Percentiles rank a stretch among this genome's conserved stretches.
Evolutionary conservation across 2,888 invertebrate genomes (phyloP).

Genomic region (Emmelina monodactyla): DNA sequence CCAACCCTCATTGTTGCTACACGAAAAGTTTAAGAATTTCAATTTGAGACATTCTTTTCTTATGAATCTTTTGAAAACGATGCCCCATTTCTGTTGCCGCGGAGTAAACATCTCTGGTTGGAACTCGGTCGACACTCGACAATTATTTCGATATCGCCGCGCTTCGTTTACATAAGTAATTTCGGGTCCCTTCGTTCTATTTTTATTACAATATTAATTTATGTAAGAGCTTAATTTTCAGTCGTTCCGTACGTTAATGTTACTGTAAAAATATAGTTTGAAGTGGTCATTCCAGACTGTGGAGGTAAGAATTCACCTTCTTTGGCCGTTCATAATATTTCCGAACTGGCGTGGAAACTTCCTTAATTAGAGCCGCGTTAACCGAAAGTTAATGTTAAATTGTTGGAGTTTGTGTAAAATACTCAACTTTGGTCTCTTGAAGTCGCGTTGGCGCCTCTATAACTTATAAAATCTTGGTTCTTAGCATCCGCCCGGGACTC

Average conservation of each 20-base stretch:
- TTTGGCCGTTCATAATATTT: constrained; percentile 51
- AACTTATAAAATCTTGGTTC: constrained; percentile 17
- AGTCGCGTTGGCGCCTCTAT: constrained; percentile 35
- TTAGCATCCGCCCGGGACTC: not conserved
- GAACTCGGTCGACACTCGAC: no score
- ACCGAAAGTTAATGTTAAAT: constrained; percentile 45
- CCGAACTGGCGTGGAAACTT: constrained; percentile 36
- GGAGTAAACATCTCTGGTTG: no score
- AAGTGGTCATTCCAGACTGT: not conserved
- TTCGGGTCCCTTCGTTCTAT: not conserved
- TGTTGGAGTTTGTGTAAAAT: no score
- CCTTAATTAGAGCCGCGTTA: constrained; percentile 44
- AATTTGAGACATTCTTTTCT: not conserved
- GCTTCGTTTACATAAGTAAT: not conserved
- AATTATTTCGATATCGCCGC: no score
- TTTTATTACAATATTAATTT: not conserved
- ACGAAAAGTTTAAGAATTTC: not conserved
- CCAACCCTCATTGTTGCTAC: not conserved
- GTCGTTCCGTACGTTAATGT: not conserved
- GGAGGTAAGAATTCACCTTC: constrained; percentile 27
- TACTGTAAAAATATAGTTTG: not conserved
- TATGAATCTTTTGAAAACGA: not conserved
- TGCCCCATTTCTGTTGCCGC: not conserved
- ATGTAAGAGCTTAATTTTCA: not conserved
- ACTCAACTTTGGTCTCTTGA: constrained; percentile 40